Evolutionary conservation across 2,888 invertebrate genomes (phyloP).

Genomic region (Polydrusus tereticollis): DNA sequence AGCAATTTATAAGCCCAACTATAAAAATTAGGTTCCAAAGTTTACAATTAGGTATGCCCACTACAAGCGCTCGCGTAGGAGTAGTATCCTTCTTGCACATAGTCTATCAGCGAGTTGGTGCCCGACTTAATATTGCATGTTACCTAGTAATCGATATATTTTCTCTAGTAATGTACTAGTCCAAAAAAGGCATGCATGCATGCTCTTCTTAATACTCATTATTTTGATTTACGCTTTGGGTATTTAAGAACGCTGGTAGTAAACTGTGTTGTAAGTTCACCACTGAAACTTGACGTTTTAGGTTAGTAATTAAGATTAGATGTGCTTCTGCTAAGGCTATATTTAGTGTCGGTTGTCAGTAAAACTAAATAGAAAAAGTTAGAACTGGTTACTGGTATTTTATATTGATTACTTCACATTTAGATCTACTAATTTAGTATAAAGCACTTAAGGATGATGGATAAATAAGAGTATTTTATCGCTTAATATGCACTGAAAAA

Average conservation of each 20-base stretch:
- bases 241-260: background rate
- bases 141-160: background rate
- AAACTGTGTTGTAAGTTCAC: background rate
- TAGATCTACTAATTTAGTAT: no score
- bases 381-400: background rate
- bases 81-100: no score
- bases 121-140: no score
- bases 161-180: background rate
- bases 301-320: background rate
- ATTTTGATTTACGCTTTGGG: slow-evolving; percentile 33
- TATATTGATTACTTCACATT: no score
- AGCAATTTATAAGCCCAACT: no score
- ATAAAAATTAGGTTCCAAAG: no score
- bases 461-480: no score
- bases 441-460: no score
- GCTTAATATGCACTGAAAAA: no score
- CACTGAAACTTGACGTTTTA: background rate
- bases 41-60: no score
- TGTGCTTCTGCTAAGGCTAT: background rate
- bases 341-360: background rate
- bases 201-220: slow-evolving; percentile 12
- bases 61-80: no score
- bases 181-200: slow-evolving; percentile 33
- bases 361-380: background rate
- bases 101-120: no score